Evolutionary conservation across 2,113 vertebrate genomes (phyloP).

Genomic region (Steatornis caripensis): DNA sequence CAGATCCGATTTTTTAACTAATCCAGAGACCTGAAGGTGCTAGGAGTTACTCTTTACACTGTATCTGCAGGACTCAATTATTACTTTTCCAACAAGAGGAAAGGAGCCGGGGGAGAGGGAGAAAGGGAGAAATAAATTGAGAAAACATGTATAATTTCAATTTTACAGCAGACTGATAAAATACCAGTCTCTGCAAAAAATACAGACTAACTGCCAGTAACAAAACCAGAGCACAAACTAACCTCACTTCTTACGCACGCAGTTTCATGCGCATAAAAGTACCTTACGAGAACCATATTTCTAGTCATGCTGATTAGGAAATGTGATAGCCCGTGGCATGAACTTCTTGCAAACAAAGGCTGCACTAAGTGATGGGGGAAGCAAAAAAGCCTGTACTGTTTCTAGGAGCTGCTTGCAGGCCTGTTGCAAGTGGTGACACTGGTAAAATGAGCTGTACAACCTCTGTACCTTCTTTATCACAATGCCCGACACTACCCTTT

Average conservation of each 20-base stretch:
- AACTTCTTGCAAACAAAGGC: neutral
- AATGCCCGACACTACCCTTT: neutral
- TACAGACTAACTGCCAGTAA: neutral
- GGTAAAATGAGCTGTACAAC: neutral
- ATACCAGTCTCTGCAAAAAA: neutral
- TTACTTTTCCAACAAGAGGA: neutral
- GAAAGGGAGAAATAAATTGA: neutral
- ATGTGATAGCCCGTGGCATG: neutral
- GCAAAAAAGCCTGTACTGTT: neutral
- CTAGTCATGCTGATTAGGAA: neutral
- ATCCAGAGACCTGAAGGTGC: neutral
- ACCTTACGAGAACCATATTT: neutral
- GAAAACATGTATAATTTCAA: neutral
- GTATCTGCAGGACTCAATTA: neutral
- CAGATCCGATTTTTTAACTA: neutral
- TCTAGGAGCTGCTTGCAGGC: neutral
- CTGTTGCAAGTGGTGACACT: neutral
- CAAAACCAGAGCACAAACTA: neutral
- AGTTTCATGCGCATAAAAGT: neutral
- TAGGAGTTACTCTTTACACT: neutral
- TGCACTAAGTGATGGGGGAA: neutral
- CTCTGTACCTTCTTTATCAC: neutral
- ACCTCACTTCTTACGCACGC: fast-evolving
- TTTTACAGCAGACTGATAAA: neutral
- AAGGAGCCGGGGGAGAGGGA: neutral